Base-by-base conservation (phyloP, 2,797 vertebrate species). In the Enteromius argenteus region DNA sequence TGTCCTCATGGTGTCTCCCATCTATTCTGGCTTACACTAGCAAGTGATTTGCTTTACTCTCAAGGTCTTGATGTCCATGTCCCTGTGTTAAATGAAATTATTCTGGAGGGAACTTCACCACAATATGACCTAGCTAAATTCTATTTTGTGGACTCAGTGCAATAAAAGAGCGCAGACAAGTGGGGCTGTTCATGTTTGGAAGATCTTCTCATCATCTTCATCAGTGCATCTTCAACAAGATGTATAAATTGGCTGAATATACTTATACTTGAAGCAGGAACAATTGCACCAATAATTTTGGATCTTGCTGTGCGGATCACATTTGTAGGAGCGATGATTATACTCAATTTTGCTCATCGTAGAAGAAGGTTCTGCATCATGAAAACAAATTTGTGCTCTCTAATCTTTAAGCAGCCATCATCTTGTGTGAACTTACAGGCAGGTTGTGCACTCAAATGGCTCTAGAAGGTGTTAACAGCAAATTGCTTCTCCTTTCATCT, bases 1-100 rank as follows among this genome's bases (percentile, higher is more conserved):
- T 88, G 96, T 99, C 66, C 97, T 98, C 86, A 97, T 96, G 0
- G 86, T 99, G 97, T 87, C 94, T 99, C 44, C 97, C 97, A 53
- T 99, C 98, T 91, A 98, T 97, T 2, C 92, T 99, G 75, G 95
- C 96, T 89, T 98, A 98, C 86, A 97, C 97, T 0, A 71, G 97
- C 97, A 27, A 90, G 13, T 27, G 13, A 13, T 46, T 30, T 15
- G 27, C 5, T 30, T 62, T 11, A 62, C 13, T 14, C 13, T 30
- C 97, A 98, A 92, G 97, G 95, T 3, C 96, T 98, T 62, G 95
- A 97, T 0, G 97, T 98, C 17, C 96, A 98, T 0, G 96, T 99
- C 11, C 98, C 97, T 51, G 97, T 97, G 0, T 92, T 98, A 90
- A 97, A 96, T 1, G 96, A 98, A 79, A 98, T 99, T 0, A 97